Evolutionary conservation across 2,113 vertebrate genomes (phyloP), one percentile per base, ranked within the genome.

Genomic region (Syrrhaptes paradoxus): DNA sequence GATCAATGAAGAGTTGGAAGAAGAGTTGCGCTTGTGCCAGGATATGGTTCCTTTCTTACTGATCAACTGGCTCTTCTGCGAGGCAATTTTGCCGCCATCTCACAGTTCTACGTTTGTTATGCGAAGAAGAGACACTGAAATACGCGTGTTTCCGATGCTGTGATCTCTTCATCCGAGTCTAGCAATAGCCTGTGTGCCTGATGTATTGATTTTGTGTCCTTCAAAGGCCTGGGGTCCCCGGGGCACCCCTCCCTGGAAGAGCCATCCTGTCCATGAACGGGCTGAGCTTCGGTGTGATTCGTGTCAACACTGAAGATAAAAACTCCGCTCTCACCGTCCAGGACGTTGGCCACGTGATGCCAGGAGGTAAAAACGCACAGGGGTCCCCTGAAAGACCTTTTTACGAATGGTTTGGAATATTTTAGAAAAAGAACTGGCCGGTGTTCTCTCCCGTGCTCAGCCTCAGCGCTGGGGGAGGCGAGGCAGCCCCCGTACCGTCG

Each of bases 301-400:
- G 99, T 43, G 99, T 99, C 90, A 99, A 99, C 97, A 99, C 99
- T 2, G 99, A 99, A 93, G 99, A 99, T 90, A 99, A 99, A 97
- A 99, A 99, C 96, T 99, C 99, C 36, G 99, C 99, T 55, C 98
- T 99, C 59, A 99, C 99, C 0, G 99, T 99, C 13, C 99, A 99
- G 97, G 99, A 99, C 20, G 99, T 99, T 14, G 99, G 99, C 15
- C 99, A 99, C 4, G 99, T 99, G 68, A 99, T 99, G 99, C 99
- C 99, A 62, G 99, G 99, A 98, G 99, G 99, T 99, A 95, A 98
- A 98, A 38, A 6, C 2, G 2, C 5, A 9, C 71, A 34, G 66
- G 31, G 45, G 19, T 16, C 55, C 49, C 36, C 2, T 63, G 0
- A 1, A 4, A 65, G 59, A 29, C 4, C 36, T 68, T 29, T 43